Evolutionary conservation across 2,797 vertebrate genomes (phyloP), one percentile per base, ranked within the genome.

Genomic region (Atherinosoma microstoma): DNA sequence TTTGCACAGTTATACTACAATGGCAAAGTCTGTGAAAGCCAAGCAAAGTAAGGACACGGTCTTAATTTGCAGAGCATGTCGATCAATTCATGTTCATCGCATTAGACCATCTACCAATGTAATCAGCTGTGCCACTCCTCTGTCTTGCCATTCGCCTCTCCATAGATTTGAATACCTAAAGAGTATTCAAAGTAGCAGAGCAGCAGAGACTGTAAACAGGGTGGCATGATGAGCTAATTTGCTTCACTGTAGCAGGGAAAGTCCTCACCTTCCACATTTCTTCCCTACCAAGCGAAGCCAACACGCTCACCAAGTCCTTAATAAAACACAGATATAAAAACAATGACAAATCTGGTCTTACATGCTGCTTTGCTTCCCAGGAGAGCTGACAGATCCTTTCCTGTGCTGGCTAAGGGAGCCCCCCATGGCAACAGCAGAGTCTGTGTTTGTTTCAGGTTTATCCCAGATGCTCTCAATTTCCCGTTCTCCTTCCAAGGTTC

Each of bases 321-420:
- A 18, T 61, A 18, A 18, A 24, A 67, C 58, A 72, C 40, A 84
- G 49, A 61, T 13, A 86, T 15, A 69, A 13, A 65, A 51, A 77
- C 49, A 73, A 70, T 34, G 20, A 66, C 71, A 38, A 62, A 66
- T 79, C 40, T 70, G 34, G 16, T 87, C 94, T 94, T 90, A 94
- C 93, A 93, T 89, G 91, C 92, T 94, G 86, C 78, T 88, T 73
- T 91, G 86, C 89, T 93, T 94, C 72, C 47, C 45, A 27, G 79
- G 81, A 66, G 91, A 91, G 81, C 78, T 83, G 78, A 89, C 27
- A 1, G 82, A 89, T 62, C 76, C 78, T 82, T 92, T 94, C 89
- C 87, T 90, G 69, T 84, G 69, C 57, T 92, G 93, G 83, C 90
- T 93, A 58, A 93, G 76, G 27, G 94, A 92, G 76, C 91, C 92